Conservation (phyloP, 2,888 invertebrate species). For the Sminthurinus aureus region DNA sequence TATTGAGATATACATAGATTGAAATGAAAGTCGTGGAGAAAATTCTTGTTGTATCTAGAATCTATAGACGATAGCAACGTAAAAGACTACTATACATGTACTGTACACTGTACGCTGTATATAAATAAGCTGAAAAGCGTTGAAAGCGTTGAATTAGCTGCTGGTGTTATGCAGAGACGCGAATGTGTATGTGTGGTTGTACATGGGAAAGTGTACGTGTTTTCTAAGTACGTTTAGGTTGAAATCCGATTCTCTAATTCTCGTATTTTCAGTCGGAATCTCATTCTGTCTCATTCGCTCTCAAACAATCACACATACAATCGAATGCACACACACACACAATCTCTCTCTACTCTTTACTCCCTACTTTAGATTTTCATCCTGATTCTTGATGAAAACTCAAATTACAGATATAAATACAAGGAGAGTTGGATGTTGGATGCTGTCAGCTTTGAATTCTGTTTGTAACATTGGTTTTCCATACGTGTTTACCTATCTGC, state of each 20-base stretch:
- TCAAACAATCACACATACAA: too few relatives aligned
- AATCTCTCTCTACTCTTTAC: too few relatives aligned
- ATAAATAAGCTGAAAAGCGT: too few relatives aligned
- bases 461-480: neutral
- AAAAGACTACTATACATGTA: neutral
- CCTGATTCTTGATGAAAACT: neutral
- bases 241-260: neutral
- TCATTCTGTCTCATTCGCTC: neutral
- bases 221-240: neutral
- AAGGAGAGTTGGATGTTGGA: too few relatives aligned
- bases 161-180: neutral
- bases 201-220: neutral
- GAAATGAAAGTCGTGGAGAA: neutral
- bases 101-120: too few relatives aligned
- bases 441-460: neutral
- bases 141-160: neutral
- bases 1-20: too few relatives aligned
- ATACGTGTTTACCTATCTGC: neutral
- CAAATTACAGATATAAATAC: too few relatives aligned
- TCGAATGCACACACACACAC: too few relatives aligned
- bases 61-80: neutral
- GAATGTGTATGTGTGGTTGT: neutral
- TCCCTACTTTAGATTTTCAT: neutral
- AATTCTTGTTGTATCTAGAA: neutral
- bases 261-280: neutral